phyloP scores from a whole-genome alignment of 2,888 invertebrate genomes.

The Xestia c-nigrum region DNA sequence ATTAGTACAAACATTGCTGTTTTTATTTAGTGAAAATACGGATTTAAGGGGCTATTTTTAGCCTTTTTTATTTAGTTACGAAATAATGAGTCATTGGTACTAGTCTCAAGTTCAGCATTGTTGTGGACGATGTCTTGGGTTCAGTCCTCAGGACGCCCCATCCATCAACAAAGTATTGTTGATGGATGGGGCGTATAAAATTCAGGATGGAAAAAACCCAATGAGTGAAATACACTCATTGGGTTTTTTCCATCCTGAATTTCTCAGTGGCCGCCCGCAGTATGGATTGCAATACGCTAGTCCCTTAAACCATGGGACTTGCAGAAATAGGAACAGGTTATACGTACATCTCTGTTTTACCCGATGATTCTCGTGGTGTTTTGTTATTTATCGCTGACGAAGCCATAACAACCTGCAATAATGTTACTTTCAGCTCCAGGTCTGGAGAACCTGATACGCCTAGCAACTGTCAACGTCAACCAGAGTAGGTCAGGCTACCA shows the following conservation, averaged over 20 bases:
- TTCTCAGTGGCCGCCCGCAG: neutral
- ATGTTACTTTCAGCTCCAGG: slow-evolving; percentile 21
- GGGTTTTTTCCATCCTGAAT: neutral
- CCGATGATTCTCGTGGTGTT: neutral
- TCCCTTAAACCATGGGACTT: neutral
- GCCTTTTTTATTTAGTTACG: neutral
- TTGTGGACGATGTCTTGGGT: neutral
- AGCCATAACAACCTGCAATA: neutral
- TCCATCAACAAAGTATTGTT: neutral
- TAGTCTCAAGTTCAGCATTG: neutral
- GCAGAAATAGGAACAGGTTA: neutral
- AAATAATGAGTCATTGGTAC: neutral
- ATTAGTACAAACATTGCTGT: neutral
- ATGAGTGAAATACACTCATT: too few species aligned
- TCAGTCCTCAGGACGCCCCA: neutral
- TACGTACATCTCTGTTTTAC: neutral
- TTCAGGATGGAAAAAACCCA: too few species aligned
- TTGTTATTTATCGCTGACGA: neutral
- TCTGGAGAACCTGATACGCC: slow-evolving; percentile 15
- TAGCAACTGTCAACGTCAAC: slow-evolving; percentile 2
- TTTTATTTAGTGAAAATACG: neutral
- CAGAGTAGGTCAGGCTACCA: slow-evolving; percentile 16
- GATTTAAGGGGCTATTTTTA: neutral
- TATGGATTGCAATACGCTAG: neutral
- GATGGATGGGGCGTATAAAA: too few species aligned